These are phyloP conservation scores for Heptranchias perlo DNA, from an alignment of 2,113 vertebrate species.

Conservation along the genomic window DNA sequence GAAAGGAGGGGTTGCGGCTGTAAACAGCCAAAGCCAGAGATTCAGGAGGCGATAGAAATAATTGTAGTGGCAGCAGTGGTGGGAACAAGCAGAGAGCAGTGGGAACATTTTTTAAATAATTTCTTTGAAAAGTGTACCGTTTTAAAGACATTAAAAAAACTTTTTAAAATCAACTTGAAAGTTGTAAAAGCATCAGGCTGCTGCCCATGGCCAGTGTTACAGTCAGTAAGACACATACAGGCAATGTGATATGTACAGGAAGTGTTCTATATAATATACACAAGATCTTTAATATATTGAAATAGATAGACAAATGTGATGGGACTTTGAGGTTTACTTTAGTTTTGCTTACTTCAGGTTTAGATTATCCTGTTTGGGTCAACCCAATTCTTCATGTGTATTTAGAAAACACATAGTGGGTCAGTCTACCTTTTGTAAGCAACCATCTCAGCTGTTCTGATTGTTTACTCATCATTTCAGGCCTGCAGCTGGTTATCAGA, in stretches of 20 bases:
- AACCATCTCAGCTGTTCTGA: background rate
- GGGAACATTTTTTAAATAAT: too few relatives aligned
- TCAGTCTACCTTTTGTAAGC: background rate
- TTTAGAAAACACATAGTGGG: background rate
- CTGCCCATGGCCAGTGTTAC: background rate
- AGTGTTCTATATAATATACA: background rate
- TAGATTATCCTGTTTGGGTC: background rate
- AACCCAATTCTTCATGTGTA: background rate
- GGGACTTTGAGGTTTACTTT: background rate
- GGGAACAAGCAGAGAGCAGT: too few relatives aligned
- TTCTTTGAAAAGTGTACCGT: background rate
- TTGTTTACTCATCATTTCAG: background rate
- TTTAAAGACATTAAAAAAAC: background rate
- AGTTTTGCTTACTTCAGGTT: background rate
- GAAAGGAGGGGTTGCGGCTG: too few relatives aligned
- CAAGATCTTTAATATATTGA: background rate
- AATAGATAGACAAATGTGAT: background rate
- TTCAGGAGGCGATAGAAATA: background rate
- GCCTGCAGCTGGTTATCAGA: too few relatives aligned
- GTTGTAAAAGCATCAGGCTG: background rate
- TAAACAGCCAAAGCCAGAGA: background rate
- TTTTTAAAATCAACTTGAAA: background rate
- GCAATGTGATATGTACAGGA: background rate
- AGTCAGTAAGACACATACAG: background rate
- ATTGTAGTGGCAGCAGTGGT: background rate